Percentiles rank a stretch among this genome's conserved stretches.
Conservation (phyloP, 2,113 vertebrate species). For the Apodemus sylvaticus region DNA sequence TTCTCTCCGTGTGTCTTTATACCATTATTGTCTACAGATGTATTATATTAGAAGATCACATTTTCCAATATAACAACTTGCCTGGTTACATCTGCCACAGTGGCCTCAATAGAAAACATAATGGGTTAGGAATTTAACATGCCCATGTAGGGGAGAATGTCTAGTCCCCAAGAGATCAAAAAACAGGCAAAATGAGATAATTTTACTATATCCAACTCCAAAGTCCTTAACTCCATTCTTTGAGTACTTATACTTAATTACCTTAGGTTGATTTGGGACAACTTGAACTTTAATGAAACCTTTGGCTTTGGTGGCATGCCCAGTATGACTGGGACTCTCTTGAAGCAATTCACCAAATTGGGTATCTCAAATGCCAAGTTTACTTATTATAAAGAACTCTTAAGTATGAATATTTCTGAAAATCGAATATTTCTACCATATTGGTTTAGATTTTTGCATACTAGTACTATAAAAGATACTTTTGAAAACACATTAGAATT, state of each 20-base stretch:
- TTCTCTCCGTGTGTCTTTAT: neutral
- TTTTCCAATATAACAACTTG: neutral
- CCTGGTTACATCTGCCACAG: neutral
- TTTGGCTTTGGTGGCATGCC: rapidly evolving
- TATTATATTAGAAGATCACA: neutral
- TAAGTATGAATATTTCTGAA: neutral
- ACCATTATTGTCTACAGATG: neutral
- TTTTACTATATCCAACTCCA: neutral
- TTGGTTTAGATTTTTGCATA: neutral
- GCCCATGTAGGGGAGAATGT: neutral
- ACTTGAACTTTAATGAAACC: neutral
- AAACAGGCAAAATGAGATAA: neutral
- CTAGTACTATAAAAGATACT: neutral
- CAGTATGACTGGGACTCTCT: too few species aligned
- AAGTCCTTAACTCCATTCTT: neutral
- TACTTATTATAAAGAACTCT: neutral
- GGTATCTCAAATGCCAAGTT: neutral
- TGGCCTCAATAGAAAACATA: neutral
- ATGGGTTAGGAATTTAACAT: neutral
- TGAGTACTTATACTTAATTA: neutral
- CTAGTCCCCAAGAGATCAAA: neutral
- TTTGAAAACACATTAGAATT: neutral
- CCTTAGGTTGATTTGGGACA: neutral
- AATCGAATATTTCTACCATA: neutral
- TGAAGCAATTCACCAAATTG: neutral